phyloP scores from a whole-genome alignment of 2,797 vertebrate species.

The Naso thynnoides region DNA sequence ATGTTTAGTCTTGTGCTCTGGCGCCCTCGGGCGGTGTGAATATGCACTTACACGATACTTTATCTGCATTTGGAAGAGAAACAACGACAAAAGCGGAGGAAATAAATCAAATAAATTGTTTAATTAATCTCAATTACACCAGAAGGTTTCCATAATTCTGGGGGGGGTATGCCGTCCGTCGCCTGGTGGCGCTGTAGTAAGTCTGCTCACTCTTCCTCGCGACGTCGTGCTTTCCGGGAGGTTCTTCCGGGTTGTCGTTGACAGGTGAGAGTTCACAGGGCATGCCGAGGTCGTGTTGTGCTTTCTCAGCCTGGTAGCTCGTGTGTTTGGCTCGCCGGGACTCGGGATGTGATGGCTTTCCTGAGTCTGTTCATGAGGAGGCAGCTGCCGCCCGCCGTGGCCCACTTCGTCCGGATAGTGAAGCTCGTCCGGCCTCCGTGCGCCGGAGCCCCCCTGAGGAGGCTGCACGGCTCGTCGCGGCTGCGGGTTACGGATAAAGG shows the following conservation, averaged over 20 bases:
- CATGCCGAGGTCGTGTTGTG: slow-evolving; percentile 72
- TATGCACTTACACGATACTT: fast-evolving
- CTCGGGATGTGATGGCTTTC: slow-evolving; percentile 80
- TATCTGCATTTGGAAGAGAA: background rate
- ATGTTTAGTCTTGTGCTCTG: background rate
- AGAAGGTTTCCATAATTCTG: too few species aligned
- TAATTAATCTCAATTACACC: too few species aligned
- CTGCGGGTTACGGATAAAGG: slow-evolving; percentile 73
- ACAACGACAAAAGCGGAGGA: background rate
- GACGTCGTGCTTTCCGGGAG: fast-evolving
- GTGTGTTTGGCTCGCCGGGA: background rate
- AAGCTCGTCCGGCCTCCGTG: slow-evolving; percentile 39
- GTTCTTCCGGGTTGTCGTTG: slow-evolving; percentile 53
- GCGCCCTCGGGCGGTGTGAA: slow-evolving; percentile 23
- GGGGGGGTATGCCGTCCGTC: background rate
- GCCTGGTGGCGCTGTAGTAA: slow-evolving; percentile 59
- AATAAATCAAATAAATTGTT: fast-evolving
- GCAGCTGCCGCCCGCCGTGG: slow-evolving; percentile 70
- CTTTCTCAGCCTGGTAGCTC: slow-evolving; percentile 8
- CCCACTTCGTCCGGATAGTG: slow-evolving; percentile 50
- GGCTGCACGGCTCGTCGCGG: slow-evolving; percentile 66
- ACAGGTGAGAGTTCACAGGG: slow-evolving; percentile 71
- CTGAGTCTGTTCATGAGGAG: slow-evolving; percentile 73
- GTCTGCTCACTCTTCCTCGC: background rate
- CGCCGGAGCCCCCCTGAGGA: slow-evolving; percentile 50